phyloP scores from a whole-genome alignment of 2,797 vertebrate species.

The Capromys pilorides region DNA sequence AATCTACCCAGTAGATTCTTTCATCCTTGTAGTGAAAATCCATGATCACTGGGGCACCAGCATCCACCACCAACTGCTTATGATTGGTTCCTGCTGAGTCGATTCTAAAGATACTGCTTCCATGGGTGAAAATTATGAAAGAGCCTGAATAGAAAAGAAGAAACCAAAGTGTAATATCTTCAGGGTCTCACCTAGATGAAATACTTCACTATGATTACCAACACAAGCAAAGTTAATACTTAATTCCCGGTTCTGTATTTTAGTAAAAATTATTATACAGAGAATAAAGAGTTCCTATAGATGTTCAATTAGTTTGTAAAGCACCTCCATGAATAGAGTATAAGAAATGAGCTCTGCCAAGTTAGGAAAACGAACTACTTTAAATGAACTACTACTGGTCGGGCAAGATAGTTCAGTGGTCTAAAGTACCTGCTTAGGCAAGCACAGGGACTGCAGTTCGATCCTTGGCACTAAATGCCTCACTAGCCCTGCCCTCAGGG shows the following conservation, averaged over 20 bases:
- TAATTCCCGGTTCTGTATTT: slow-evolving; percentile 40
- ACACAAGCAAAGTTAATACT: not conserved
- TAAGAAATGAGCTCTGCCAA: not conserved
- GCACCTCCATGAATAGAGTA: not conserved
- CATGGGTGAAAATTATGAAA: slow-evolving; percentile 92
- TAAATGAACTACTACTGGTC: not conserved
- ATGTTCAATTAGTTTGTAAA: slow-evolving; percentile 16
- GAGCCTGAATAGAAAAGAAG: slow-evolving; percentile 85
- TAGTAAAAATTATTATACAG: not conserved
- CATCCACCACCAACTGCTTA: slow-evolving; percentile 86
- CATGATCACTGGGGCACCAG: slow-evolving; percentile 86
- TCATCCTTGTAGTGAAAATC: slow-evolving; percentile 92
- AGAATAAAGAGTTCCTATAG: not conserved
- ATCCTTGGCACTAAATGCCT: too few relatives aligned
- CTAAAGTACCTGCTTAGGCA: too few relatives aligned
- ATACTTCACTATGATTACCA: not conserved
- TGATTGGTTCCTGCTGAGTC: slow-evolving; percentile 90
- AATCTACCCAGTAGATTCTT: slow-evolving; percentile 93
- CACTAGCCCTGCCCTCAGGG: too few relatives aligned
- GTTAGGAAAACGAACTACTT: not conserved
- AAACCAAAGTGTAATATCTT: slow-evolving; percentile 26
- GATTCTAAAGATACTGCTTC: slow-evolving; percentile 91
- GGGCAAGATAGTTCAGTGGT: too few relatives aligned
- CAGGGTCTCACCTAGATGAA: not conserved
- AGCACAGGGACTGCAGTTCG: too few relatives aligned